A percentile compares a stretch with the other conserved stretches of the same genome.
These are phyloP conservation scores for Leucoraja ocellata DNA, from an alignment of 2,797 vertebrate species.

Conservation along the genomic window DNA sequence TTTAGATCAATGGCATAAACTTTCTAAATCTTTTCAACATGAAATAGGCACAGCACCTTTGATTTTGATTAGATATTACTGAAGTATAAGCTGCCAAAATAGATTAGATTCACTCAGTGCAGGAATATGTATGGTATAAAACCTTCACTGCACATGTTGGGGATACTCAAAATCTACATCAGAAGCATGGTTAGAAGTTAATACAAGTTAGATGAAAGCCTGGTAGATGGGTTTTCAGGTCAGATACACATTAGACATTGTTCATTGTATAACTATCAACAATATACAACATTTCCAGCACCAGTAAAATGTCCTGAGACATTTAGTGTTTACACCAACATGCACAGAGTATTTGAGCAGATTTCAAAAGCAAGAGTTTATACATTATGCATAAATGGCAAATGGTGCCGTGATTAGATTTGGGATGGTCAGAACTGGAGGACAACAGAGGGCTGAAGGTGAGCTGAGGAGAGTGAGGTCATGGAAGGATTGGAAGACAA, in stretches of 20 bases:
- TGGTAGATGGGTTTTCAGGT: neutral
- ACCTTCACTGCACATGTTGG: neutral
- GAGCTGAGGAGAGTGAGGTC: too few relatives aligned
- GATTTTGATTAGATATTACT: constrained; percentile 31
- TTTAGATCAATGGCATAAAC: neutral
- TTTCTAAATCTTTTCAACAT: neutral
- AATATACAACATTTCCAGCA: too few relatives aligned
- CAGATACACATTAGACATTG: neutral
- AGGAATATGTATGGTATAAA: neutral
- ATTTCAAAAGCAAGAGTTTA: too few relatives aligned
- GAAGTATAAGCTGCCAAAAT: neutral
- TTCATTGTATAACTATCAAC: neutral
- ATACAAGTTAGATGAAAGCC: neutral
- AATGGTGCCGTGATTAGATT: too few relatives aligned
- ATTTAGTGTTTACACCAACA: too few relatives aligned
- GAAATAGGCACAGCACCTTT: constrained; percentile 16
- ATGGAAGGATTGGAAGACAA: too few relatives aligned
- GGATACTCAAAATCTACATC: neutral
- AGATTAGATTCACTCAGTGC: constrained; percentile 8
- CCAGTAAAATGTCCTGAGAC: too few relatives aligned
- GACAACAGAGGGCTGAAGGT: too few relatives aligned
- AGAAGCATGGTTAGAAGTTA: neutral
- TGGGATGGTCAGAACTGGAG: too few relatives aligned
- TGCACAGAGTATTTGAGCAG: too few relatives aligned
- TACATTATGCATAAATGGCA: too few relatives aligned